Percentiles rank a stretch among this genome's conserved stretches.
Evolutionary conservation across 2,797 vertebrate species (phyloP).

Genomic region (Gila robusta): DNA sequence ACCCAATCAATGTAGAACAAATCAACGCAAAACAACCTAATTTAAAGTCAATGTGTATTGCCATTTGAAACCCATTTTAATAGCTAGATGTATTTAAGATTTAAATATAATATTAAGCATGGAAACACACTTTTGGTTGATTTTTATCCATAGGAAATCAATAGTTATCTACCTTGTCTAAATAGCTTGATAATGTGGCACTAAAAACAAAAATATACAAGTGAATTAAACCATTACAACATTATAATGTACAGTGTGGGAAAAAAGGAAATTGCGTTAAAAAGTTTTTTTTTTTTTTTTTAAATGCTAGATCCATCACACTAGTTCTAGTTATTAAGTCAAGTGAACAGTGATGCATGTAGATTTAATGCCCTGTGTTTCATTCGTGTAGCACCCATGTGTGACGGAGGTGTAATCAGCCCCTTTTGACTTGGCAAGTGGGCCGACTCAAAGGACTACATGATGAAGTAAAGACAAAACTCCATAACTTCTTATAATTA

Average conservation of each 20-base stretch:
- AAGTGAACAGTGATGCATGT: slow-evolving; percentile 23
- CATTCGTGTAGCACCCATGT: slow-evolving; percentile 1
- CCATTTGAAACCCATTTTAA: slow-evolving; percentile 7
- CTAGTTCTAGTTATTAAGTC: neutral
- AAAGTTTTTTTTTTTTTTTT: neutral
- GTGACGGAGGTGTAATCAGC: slow-evolving; percentile 34
- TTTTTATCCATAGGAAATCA: neutral
- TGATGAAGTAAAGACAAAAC: slow-evolving; percentile 41
- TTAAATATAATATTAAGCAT: neutral
- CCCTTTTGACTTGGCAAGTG: slow-evolving; percentile 38
- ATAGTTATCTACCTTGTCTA: neutral
- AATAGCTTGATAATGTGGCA: neutral
- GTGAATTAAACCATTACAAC: neutral
- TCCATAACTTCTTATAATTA: slow-evolving; percentile 47
- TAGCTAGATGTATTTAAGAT: neutral
- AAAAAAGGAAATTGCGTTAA: neutral
- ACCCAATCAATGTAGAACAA: neutral
- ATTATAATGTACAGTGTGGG: neutral
- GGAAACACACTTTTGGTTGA: neutral
- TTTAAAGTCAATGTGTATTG: neutral
- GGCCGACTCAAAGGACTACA: slow-evolving; percentile 18
- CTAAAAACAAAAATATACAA: neutral
- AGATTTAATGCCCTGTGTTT: neutral
- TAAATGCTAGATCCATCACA: neutral
- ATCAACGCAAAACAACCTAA: slow-evolving; percentile 14